phyloP scores from a whole-genome alignment of 2,888 invertebrate genomes.

The Gerosis bhagava region DNA sequence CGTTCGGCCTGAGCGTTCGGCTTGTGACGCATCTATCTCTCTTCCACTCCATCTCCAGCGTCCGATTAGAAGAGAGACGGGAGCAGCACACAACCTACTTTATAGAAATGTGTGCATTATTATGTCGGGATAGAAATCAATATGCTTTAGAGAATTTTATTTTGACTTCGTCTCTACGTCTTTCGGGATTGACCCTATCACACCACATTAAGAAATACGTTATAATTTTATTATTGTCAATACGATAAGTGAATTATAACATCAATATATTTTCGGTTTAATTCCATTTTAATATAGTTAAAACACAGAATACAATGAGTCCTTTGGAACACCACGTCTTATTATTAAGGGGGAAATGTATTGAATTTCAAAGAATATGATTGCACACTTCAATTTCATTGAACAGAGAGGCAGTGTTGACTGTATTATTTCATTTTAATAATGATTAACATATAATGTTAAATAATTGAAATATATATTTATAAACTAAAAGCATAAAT shows the following conservation, averaged over 20 bases:
- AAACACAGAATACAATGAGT: not conserved
- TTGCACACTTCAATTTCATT: not conserved
- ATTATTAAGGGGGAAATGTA: not conserved
- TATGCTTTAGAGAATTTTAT: too few species aligned
- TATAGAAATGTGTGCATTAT: too few species aligned
- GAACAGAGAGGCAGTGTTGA: slow-evolving; percentile 10
- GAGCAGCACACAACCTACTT: too few species aligned
- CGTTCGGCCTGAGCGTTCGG: too few species aligned
- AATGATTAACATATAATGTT: not conserved
- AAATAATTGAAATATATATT: not conserved
- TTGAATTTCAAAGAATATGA: not conserved
- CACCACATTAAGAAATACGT: slow-evolving; percentile 37
- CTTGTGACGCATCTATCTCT: too few species aligned
- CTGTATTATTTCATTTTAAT: slow-evolving; percentile 1
- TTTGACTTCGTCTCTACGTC: too few species aligned
- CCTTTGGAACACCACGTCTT: slow-evolving; percentile 1
- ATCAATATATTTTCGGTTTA: too few species aligned
- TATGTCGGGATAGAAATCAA: too few species aligned
- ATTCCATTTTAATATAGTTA: slow-evolving; percentile 2
- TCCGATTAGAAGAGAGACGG: too few species aligned
- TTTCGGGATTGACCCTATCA: too few species aligned
- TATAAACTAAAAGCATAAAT: slow-evolving; percentile 4
- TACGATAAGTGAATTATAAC: slow-evolving; percentile 43
- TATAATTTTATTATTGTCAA: slow-evolving; percentile 51
- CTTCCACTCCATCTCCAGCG: too few species aligned